These are phyloP conservation scores for Alouatta palliata DNA, from an alignment of 2,113 vertebrate species.

Conservation along the genomic window DNA sequence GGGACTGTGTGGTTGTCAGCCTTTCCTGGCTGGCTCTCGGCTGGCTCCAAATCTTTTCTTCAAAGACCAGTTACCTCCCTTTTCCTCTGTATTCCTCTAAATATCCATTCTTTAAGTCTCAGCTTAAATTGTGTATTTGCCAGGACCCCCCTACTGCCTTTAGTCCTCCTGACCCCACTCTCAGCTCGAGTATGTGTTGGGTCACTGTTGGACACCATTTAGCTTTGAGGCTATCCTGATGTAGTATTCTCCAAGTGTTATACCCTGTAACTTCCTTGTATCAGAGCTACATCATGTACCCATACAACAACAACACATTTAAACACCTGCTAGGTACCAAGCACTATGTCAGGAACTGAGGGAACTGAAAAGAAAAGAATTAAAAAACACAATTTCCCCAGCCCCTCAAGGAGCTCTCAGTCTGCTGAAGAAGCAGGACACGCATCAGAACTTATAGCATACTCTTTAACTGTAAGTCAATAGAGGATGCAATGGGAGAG, in stretches of 20 bases:
- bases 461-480: not conserved
- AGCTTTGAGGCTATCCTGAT: not conserved
- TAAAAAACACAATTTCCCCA: not conserved
- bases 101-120: not conserved
- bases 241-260: not conserved
- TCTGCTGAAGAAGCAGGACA: not conserved
- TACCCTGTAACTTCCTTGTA: not conserved
- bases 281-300: not conserved
- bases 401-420: not conserved
- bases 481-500: not conserved
- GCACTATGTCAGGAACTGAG: not conserved
- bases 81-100: not conserved
- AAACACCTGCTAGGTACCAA: conserved; percentile 35
- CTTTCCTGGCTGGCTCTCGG: not conserved
- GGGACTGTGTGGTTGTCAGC: not conserved
- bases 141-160: not conserved
- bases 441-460: not conserved
- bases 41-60: not conserved
- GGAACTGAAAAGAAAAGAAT: not conserved
- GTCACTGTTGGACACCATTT: not conserved
- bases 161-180: not conserved
- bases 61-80: not conserved
- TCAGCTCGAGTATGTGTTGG: not conserved
- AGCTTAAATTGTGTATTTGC: not conserved
- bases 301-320: not conserved